These are phyloP conservation scores for Hirundichthys speculiger DNA, from an alignment of 2,113 vertebrate genomes.

Conservation along the genomic window DNA sequence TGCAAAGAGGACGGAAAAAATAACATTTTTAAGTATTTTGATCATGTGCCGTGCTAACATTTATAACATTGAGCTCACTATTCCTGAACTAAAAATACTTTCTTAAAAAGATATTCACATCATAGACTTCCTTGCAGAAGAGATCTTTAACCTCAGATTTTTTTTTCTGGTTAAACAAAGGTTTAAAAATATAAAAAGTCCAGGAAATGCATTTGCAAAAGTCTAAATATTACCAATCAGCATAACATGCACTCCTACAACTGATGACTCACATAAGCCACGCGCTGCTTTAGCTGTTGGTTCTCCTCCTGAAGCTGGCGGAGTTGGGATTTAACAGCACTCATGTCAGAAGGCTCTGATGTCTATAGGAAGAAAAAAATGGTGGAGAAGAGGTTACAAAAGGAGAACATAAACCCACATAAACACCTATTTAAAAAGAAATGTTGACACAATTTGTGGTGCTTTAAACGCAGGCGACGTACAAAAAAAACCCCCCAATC, in stretches of 20 bases:
- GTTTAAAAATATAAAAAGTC: background rate
- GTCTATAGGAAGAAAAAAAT: conserved; percentile 53
- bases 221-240: too few relatives aligned
- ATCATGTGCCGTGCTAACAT: too few relatives aligned
- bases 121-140: background rate
- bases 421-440: background rate
- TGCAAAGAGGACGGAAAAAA: too few relatives aligned
- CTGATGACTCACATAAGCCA: conserved; percentile 85
- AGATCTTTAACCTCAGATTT: background rate
- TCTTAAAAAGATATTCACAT: background rate
- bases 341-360: conserved; percentile 57
- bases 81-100: too few relatives aligned
- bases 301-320: conserved; percentile 88
- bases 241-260: too few relatives aligned
- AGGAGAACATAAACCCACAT: background rate
- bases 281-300: conserved; percentile 85
- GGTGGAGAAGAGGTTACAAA: conserved; percentile 28
- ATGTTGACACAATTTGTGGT: background rate
- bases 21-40: too few relatives aligned
- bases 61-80: too few relatives aligned
- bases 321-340: conserved; percentile 59
- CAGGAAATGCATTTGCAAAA: too few relatives aligned
- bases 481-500: background rate
- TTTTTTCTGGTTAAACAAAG: background rate
- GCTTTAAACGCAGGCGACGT: background rate